Evolutionary conservation across 2,888 invertebrate species (phyloP), one percentile per base, ranked within the genome.

Genomic region (Xylota segnis): DNA sequence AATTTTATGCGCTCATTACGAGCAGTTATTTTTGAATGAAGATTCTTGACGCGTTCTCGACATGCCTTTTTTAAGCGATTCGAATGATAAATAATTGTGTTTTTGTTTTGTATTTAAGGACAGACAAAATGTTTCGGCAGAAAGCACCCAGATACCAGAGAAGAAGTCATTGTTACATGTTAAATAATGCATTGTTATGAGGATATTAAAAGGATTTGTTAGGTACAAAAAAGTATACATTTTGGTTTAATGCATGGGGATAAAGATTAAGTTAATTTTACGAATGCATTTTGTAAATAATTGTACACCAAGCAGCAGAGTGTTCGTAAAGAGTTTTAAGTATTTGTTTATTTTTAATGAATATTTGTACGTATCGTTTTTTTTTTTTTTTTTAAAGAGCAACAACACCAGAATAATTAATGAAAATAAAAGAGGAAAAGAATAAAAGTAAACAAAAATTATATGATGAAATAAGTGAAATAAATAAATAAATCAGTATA

Each of bases 1-100:
- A 97, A 94, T 93, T 97, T 97, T 91, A 97, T 96, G 91, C 97
- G 96, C 93, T 98, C 97, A 92, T 95, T 95, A 89, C 96, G 96
- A 93, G 96, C 96, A 91, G 95, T 95, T 91, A 98, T 96, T 94
- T 97, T 97, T 93, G 95, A 96, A 93, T 97, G 97, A 91, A 98
- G 95, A 92, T 95, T 95, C 92, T 96, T 96, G 90, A 97, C 95
- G 93, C 95, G 95, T 93, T 97, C 97, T 92, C 96, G 96, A 94
- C 95, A 96, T 92, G 95, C 95, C 97, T 97, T 93, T 87, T 37
- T 32, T 45, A 79, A 82, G 75, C 65, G 40, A 79, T 56, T 70
- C 16, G 45, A 86, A 58, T 63, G 52, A 56, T 43, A 50, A 10
- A 27, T n/a, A 45, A 59, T 43, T 61, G 16, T 43, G 54, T 43